These are phyloP conservation scores for Arenaria interpres DNA, from an alignment of 2,113 vertebrate genomes.

Conservation along the genomic window DNA sequence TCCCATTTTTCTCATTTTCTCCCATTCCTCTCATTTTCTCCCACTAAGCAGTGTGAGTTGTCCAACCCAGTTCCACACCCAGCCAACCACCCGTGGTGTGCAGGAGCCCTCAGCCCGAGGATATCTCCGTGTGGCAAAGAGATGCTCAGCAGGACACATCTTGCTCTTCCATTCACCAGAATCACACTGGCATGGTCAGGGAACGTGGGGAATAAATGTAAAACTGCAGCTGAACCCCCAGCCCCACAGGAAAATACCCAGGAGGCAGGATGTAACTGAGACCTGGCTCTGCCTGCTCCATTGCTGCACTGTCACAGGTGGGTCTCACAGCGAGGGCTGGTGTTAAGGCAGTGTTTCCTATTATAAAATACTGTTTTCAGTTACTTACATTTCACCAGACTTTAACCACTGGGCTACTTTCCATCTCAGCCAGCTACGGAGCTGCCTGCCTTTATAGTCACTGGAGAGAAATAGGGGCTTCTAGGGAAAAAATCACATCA, in stretches of 20 bases:
- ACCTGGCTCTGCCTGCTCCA: background rate
- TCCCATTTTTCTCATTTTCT: background rate
- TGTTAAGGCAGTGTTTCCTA: conserved; percentile 52
- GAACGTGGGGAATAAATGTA: background rate
- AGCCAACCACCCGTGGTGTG: background rate
- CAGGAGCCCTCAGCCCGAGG: background rate
- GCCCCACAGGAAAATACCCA: background rate
- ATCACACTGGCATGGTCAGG: fast-evolving
- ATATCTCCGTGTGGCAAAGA: background rate
- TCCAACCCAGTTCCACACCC: background rate
- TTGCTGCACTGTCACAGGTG: conserved; percentile 4
- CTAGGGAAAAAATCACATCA: background rate
- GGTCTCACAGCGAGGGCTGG: background rate
- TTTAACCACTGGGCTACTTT: background rate
- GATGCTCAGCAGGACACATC: background rate
- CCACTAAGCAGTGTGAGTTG: background rate
- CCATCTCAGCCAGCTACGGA: background rate
- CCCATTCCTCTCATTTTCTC: background rate
- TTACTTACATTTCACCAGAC: conserved; percentile 42
- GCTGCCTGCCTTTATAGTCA: conserved; percentile 1
- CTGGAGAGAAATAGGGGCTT: background rate
- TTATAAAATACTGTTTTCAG: conserved; percentile 40
- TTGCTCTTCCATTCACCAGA: background rate
- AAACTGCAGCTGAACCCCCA: background rate
- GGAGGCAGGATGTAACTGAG: background rate